phyloP scores from a whole-genome alignment of 2,113 vertebrate species.

The Tupaia chinensis region DNA sequence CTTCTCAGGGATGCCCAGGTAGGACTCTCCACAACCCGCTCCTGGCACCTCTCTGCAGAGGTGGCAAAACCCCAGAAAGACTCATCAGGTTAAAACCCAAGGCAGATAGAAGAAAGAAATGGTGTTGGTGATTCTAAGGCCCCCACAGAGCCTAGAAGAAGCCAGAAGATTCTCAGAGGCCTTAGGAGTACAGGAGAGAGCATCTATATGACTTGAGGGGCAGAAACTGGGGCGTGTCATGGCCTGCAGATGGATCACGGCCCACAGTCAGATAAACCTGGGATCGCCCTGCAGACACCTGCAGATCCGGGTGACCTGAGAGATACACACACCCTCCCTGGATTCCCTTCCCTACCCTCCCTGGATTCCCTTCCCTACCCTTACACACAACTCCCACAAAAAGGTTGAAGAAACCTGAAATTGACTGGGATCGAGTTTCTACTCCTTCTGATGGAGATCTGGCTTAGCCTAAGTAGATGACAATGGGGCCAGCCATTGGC shows the following conservation, averaged over 20 bases:
- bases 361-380: rapidly evolving
- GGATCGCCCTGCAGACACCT: not conserved
- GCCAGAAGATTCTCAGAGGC: not conserved
- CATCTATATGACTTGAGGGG: not conserved
- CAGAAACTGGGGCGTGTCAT: not conserved
- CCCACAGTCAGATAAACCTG: not conserved
- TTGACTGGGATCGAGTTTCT: not conserved
- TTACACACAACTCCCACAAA: not conserved
- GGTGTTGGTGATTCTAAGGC: not conserved
- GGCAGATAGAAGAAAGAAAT: not conserved
- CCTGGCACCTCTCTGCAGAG: not conserved
- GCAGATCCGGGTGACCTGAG: not conserved
- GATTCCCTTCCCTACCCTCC: rapidly evolving
- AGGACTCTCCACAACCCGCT: rapidly evolving
- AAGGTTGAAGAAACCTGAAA: not conserved
- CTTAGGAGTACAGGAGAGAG: too few species aligned
- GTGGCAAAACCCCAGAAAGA: not conserved
- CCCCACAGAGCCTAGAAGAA: not conserved
- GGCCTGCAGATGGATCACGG: not conserved
- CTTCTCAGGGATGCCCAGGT: too few species aligned
- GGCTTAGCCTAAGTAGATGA: not conserved
- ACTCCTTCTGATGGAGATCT: not conserved
- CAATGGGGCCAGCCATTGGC: too few species aligned
- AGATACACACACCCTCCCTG: not conserved
- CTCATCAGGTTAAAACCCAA: not conserved